phyloP scores from a whole-genome alignment of 2,888 invertebrate genomes.

The Drosophila anomalata region DNA sequence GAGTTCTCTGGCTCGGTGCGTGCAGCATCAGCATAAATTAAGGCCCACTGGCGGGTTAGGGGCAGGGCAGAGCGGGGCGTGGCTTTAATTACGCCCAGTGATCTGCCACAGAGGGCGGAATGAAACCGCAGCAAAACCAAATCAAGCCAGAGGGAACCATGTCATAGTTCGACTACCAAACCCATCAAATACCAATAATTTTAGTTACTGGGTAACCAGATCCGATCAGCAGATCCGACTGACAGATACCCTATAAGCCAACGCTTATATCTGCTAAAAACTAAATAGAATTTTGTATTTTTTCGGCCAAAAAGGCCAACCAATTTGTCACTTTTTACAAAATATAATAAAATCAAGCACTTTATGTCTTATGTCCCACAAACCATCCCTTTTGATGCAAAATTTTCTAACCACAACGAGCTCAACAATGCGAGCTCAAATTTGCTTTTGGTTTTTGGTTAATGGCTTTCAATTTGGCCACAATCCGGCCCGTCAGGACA shows the following conservation, averaged over 20 bases:
- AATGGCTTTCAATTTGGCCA: constrained; percentile 1
- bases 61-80: background rate
- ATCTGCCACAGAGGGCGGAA: background rate
- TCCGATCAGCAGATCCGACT: background rate
- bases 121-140: constrained; percentile 1
- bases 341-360: no score
- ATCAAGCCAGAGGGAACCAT: background rate
- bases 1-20: constrained; percentile 2
- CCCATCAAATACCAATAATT: constrained; percentile 6
- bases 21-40: constrained; percentile 3
- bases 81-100: constrained; percentile 8
- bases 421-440: background rate
- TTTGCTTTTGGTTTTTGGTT: background rate
- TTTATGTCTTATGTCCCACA: background rate
- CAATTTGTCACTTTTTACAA: no score
- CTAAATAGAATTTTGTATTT: no score
- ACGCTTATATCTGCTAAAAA: no score
- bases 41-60: background rate
- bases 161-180: background rate
- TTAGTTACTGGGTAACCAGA: background rate
- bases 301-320: no score
- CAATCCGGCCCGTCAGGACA: background rate
- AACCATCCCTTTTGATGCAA: background rate
- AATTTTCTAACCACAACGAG: background rate
- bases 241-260: background rate